A percentile compares a stretch with the other conserved stretches of the same genome.
These are phyloP conservation scores for Habroteleia sp. DNA, from an alignment of 2,888 invertebrate genomes.

Conservation along the genomic window DNA sequence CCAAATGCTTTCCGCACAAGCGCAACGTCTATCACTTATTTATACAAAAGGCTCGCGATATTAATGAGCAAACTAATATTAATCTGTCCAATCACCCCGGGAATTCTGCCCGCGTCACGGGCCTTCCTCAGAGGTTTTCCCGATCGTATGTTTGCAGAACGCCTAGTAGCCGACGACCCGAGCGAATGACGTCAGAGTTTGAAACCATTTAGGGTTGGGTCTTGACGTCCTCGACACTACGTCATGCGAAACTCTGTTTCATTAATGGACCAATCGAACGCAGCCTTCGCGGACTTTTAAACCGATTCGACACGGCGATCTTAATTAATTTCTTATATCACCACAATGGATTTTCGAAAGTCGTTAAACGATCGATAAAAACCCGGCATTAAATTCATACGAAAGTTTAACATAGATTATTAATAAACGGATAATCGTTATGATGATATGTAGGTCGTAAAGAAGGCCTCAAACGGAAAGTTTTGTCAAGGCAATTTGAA, in stretches of 20 bases:
- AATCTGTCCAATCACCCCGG: conserved; percentile 28
- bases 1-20: too few species aligned
- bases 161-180: conserved; percentile 49
- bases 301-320: conserved; percentile 26
- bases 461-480: conserved; percentile 25
- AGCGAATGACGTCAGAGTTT: conserved; percentile 61
- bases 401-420: not conserved
- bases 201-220: conserved; percentile 62
- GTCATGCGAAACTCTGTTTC: conserved; percentile 51
- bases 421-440: conserved; percentile 3
- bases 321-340: conserved; percentile 13
- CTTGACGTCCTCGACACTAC: conserved; percentile 40
- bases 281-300: conserved; percentile 15
- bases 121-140: conserved; percentile 42
- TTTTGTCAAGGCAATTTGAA: conserved; percentile 38
- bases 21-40: too few species aligned
- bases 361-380: not conserved
- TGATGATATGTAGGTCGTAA: conserved; percentile 13
- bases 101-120: conserved; percentile 25
- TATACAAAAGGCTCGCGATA: too few species aligned
- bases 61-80: conserved; percentile 24
- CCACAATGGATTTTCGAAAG: not conserved
- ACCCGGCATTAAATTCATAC: not conserved
- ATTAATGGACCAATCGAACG: conserved; percentile 64
- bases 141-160: conserved; percentile 63